phyloP scores from a whole-genome alignment of 2,888 invertebrate genomes.

The Gari tellinella region DNA sequence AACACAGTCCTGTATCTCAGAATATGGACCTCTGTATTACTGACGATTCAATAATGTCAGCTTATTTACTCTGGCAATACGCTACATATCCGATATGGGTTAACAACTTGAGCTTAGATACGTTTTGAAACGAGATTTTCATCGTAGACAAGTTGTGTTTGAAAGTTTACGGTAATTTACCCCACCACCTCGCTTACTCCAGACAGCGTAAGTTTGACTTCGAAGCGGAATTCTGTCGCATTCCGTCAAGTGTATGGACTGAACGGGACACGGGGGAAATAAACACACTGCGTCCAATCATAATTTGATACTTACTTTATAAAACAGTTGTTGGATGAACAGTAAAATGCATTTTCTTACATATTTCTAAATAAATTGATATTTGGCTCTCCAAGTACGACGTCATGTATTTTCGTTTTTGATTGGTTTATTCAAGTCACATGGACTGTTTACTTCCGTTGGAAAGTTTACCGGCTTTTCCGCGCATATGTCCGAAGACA shows the following conservation, averaged over 20 bases:
- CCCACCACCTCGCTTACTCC: conserved; percentile 22
- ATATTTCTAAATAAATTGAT: conserved; percentile 52
- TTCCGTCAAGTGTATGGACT: too few relatives aligned
- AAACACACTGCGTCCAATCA: not conserved
- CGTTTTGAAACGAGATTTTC: too few relatives aligned
- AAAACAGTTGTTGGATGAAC: not conserved
- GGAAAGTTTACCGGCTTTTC: conserved; percentile 7
- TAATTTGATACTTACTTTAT: conserved; percentile 26
- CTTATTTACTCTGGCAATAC: too few relatives aligned
- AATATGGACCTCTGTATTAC: too few relatives aligned
- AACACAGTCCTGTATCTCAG: too few relatives aligned
- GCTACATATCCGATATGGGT: too few relatives aligned
- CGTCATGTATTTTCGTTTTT: conserved; percentile 58
- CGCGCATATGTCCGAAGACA: not conserved
- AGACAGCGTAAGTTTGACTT: too few relatives aligned
- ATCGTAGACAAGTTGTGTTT: not conserved
- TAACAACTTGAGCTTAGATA: too few relatives aligned
- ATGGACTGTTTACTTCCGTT: conserved; percentile 42
- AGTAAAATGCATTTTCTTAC: conserved; percentile 24
- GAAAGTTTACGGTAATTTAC: conserved; percentile 5
- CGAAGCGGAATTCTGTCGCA: too few relatives aligned
- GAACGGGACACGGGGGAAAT: not conserved
- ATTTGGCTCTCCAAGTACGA: conserved; percentile 58
- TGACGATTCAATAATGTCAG: too few relatives aligned
- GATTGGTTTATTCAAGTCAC: conserved; percentile 42